Percentiles rank a stretch among this genome's conserved stretches.
Conservation (phyloP, 2,888 invertebrate genomes). For the Scaptomyza polygonia region DNA sequence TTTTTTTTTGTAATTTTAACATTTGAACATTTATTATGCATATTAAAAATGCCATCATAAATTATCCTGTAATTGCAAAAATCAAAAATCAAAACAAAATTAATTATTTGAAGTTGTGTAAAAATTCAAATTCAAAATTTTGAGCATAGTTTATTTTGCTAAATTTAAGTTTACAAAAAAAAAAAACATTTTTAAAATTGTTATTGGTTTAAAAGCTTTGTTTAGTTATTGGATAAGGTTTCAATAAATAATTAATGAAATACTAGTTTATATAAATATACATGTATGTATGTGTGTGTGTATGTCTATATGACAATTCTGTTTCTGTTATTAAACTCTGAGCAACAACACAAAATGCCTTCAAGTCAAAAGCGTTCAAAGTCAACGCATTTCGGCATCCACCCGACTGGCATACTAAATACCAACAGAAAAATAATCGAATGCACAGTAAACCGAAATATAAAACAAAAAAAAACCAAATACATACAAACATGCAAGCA, state of each 20-base stretch:
- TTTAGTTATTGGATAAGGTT: too few relatives aligned
- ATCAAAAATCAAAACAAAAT: too few relatives aligned
- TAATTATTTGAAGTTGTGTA: not conserved
- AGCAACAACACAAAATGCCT: constrained; percentile 30
- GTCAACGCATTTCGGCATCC: constrained; percentile 52
- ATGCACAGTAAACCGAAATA: constrained; percentile 22
- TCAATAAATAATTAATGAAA: too few relatives aligned
- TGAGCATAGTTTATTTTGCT: not conserved
- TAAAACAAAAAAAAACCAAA: not conserved
- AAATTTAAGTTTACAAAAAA: too few relatives aligned
- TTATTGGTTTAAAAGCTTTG: too few relatives aligned
- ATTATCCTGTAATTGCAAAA: constrained; percentile 7
- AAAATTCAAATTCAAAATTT: not conserved
- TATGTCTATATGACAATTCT: constrained; percentile 7
- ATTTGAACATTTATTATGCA: constrained; percentile 10
- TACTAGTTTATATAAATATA: too few relatives aligned
- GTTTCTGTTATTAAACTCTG: constrained; percentile 22
- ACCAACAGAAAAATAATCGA: constrained; percentile 10
- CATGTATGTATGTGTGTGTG: not conserved
- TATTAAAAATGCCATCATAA: not conserved
- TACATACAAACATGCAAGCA: not conserved
- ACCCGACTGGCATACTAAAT: constrained; percentile 59
- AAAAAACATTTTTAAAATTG: too few relatives aligned
- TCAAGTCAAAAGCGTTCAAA: constrained; percentile 55
- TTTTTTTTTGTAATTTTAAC: constrained; percentile 5